These are phyloP conservation scores for Vidua chalybeata DNA, from an alignment of 2,113 vertebrate genomes.

Conservation along the genomic window DNA sequence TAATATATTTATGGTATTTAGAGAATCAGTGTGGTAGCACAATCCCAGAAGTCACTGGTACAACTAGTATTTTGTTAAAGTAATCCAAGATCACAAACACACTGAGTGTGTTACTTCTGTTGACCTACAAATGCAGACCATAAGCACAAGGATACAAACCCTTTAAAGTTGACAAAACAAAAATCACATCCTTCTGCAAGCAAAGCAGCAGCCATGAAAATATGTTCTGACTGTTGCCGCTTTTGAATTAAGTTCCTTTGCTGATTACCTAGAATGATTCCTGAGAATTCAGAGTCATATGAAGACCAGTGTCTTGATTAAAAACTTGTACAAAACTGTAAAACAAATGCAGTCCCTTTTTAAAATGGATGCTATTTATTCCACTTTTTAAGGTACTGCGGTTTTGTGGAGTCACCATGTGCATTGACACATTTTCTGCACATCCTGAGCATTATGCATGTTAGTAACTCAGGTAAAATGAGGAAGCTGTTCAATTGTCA, in stretches of 20 bases:
- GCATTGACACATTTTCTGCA: neutral
- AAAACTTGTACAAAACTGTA: neutral
- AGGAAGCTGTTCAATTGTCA: neutral
- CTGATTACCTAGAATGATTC: neutral
- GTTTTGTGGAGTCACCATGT: neutral
- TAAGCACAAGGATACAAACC: neutral
- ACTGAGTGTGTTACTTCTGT: neutral
- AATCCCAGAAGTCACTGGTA: neutral
- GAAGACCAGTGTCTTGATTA: neutral
- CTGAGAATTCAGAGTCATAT: neutral
- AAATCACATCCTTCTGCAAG: neutral
- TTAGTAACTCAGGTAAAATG: neutral
- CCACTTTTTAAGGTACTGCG: neutral
- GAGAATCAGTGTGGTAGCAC: neutral
- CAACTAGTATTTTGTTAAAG: neutral
- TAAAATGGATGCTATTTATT: neutral
- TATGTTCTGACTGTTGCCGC: neutral
- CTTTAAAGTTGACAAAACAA: conserved; percentile 1
- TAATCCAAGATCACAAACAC: neutral
- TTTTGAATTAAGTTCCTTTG: neutral
- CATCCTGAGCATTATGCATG: neutral
- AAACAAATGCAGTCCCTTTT: neutral
- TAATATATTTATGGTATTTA: neutral
- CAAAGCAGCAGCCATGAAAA: conserved; percentile 6
- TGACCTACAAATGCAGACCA: neutral